Base-by-base conservation (phyloP, 2,888 invertebrate genomes). In the Elmis aenea region DNA sequence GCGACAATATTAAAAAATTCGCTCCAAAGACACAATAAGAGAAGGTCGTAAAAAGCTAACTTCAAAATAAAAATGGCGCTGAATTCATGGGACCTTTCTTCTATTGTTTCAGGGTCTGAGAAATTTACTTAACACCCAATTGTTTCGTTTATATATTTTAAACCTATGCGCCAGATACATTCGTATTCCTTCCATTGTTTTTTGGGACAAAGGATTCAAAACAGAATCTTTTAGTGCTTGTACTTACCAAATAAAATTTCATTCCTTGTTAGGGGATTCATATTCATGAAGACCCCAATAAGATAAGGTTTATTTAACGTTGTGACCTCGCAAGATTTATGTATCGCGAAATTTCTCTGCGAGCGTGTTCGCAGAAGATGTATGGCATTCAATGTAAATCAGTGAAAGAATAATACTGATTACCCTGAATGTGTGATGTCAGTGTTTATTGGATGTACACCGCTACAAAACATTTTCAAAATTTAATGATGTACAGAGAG, bases 311-410 rank as follows among this genome's bases (percentile, higher is more conserved):
- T 58, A 61, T 57, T 60, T 57, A 57, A 52, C 53, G 51, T 50
- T 43, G 52, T 54, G 52, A 55, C 54, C 56, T 52, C 46, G 28
- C 24, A 42, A 57, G 61, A 62, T 62, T 62, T 62, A 62, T 62
- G 59, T 57, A 49, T 61, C 53, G 59, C 51, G 60, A 58, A 59
- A 55, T 57, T 58, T 58, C 55, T 47, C 58, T 50, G 57, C 54
- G 46, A 54, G 50, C 60, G 56, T 58, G 59, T 58, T 58, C 54
- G 49, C 46, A 42, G 45, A 60, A 61, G 64, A 64, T 62, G 61
- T 63, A 64, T 61, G 54, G 64, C 59, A 65, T 64, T 65, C 62
- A 64, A 64, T 64, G 64, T 63, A 65, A 64, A 65, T 63, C 55
- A 58, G 55, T 34, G 33, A 38, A 58, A 61, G 60, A 61, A 60